These are phyloP conservation scores for Pristionchus entomophagus DNA, from an alignment of 2,888 invertebrate genomes.

Conservation along the genomic window DNA sequence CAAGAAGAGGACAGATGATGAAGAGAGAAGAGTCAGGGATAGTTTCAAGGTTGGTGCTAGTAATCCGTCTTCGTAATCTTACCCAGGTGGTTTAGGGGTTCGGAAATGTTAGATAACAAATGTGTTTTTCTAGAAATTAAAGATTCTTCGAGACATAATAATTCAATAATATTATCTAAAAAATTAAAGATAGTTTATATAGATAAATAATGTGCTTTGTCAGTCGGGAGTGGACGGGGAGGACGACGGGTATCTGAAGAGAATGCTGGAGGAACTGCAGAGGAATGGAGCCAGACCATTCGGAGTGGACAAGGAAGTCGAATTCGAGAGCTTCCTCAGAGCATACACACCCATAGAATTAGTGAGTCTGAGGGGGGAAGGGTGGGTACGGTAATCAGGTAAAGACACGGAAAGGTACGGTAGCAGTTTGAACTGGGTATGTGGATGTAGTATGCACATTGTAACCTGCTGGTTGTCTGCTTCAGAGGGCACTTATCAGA, in stretches of 20 bases:
- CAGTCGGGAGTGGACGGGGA: slow-evolving; percentile 53
- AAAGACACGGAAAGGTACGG: too few relatives aligned
- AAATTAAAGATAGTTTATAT: background rate
- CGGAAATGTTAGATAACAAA: background rate
- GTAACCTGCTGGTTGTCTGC: too few relatives aligned
- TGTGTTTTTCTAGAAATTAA: background rate
- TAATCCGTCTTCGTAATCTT: background rate
- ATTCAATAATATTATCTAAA: background rate
- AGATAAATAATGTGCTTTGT: background rate
- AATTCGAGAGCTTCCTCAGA: background rate
- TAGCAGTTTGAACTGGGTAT: too few relatives aligned
- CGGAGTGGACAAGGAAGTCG: background rate
- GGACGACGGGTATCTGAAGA: slow-evolving; percentile 54
- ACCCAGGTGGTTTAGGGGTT: background rate
- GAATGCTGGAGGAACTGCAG: slow-evolving; percentile 50
- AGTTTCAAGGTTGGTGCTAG: slow-evolving; percentile 34
- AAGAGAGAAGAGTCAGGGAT: slow-evolving; percentile 48
- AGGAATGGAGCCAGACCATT: background rate
- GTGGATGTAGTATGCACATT: too few relatives aligned
- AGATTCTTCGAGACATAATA: too few relatives aligned
- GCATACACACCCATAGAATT: slow-evolving; percentile 7
- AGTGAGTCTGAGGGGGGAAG: background rate
- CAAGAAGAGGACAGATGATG: slow-evolving; percentile 37
- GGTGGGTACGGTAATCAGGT: too few relatives aligned
- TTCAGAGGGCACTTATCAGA: too few relatives aligned